Evolutionary conservation across 2,797 vertebrate genomes (phyloP).

Genomic region (Schizopygopsis pylzovi): DNA sequence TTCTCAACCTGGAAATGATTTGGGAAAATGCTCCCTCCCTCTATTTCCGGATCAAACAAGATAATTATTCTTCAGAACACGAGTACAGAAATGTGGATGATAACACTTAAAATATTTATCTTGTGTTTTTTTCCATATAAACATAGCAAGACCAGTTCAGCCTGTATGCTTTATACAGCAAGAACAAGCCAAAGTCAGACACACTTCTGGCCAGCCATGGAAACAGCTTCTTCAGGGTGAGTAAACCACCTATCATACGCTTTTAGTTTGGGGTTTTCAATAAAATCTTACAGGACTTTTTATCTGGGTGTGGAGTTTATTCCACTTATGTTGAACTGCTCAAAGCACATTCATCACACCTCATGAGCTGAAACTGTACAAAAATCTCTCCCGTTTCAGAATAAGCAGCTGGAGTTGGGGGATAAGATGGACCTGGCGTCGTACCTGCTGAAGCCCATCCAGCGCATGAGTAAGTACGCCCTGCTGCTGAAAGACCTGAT

Average conservation of each 20-base stretch:
- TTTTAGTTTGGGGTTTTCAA: neutral
- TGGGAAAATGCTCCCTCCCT: constrained; percentile 20
- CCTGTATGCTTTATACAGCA: constrained; percentile 94
- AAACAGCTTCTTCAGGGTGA: constrained; percentile 93
- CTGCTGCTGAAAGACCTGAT: constrained; percentile 84
- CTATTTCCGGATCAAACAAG: constrained; percentile 37
- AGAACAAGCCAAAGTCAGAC: constrained; percentile 95
- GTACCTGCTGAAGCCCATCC: constrained; percentile 77
- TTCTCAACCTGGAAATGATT: constrained; percentile 40
- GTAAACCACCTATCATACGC: constrained; percentile 15
- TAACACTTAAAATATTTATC: constrained; percentile 26
- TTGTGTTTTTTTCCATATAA: constrained; percentile 5
- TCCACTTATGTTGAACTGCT: neutral
- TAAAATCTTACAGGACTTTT: neutral
- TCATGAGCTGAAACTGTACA: neutral
- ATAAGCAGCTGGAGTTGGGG: constrained; percentile 84
- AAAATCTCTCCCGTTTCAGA: constrained; percentile 64
- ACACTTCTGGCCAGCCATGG: constrained; percentile 87
- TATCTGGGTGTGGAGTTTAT: neutral
- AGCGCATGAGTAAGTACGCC: constrained; percentile 87
- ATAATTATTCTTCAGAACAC: constrained; percentile 1
- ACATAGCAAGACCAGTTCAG: constrained; percentile 91
- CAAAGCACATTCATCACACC: neutral
- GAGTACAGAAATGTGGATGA: constrained; percentile 5
- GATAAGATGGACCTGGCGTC: constrained; percentile 87